A percentile compares a stretch with the other conserved stretches of the same genome.
phyloP scores from a whole-genome alignment of 2,797 vertebrate genomes.

The Adrianichthys oophorus region DNA sequence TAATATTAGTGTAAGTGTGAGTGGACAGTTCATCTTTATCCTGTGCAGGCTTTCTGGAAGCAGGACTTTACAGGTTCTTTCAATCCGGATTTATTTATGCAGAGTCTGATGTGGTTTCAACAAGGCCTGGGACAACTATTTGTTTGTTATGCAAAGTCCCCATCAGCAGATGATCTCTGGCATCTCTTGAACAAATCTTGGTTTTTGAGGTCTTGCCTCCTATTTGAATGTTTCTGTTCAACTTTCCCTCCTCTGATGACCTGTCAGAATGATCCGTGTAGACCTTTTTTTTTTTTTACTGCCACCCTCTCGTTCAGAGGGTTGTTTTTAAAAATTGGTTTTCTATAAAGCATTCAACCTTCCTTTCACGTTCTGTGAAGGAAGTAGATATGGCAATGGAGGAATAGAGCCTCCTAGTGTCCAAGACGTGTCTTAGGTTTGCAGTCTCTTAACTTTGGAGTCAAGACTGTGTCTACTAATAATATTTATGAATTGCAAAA shows the following conservation, averaged over 20 bases:
- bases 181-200: conserved; percentile 25
- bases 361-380: too few relatives aligned
- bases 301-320: neutral
- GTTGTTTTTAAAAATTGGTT: neutral
- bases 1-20: neutral
- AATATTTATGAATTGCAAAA: too few relatives aligned
- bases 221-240: conserved; percentile 67
- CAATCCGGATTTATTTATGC: conserved; percentile 33
- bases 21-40: neutral
- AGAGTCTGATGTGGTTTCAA: conserved; percentile 11
- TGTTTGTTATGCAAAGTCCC: conserved; percentile 68
- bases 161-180: conserved; percentile 7
- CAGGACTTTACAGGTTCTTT: conserved; percentile 25
- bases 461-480: too few relatives aligned
- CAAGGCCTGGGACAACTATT: conserved; percentile 35
- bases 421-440: too few relatives aligned
- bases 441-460: too few relatives aligned
- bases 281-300: neutral
- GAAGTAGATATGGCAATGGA: too few relatives aligned
- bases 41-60: conserved; percentile 25
- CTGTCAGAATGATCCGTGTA: too few relatives aligned
- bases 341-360: too few relatives aligned
- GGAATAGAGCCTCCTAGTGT: too few relatives aligned
- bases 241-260: conserved; percentile 10
- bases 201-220: conserved; percentile 34